Evolutionary conservation across 92 coral and sea anemone species (phyloP), one percentile per base, ranked within the genome.

Genomic region (Paragorgia papillata): DNA sequence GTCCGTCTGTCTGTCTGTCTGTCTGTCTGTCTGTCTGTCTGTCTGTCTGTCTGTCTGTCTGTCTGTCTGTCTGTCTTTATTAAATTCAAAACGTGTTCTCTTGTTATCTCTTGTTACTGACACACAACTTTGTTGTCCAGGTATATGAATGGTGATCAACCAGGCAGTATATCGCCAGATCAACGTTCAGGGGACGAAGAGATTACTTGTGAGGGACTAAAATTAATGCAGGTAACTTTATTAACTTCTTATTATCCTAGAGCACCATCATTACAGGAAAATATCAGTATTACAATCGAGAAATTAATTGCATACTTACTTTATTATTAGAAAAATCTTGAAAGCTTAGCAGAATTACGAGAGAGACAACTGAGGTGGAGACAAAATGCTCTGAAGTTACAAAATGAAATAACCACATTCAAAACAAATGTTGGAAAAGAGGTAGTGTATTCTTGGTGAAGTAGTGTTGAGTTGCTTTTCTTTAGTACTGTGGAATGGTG

Each of bases 61-160:
- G 48, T 4, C 22, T 9, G 29, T 41, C 10, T 1, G 1, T 12
- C 29, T n/a, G 9, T 46, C 1, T 37, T 37, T 37, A n/a, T 37
- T 37, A 4, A 4, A 4, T 37, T 41, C 51, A 22, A 31, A 43
- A 26, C 20, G 63, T 4, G 8, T 21, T 57, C 14, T 57, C 64
- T 57, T 0, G 58, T 19, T 3, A 10, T 53, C 14, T 21, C 9
- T 12, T 21, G 8, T 15, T 32, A 25, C 21, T 21, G 31, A 4
- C 26, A 14, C 33, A 32, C 3, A 57, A 18, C 5, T 41, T 26
- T n/a, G n/a, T 35, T 39, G 33, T 64, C 54, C 77, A 92, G 97
- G 68, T 84, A 87, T 62, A 94, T 94, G 98, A 87, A 76, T 69
- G 98, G 97, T n/a, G 97, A 94, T 65, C 91, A 82, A 46, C 62